These are phyloP conservation scores for Daboia siamensis DNA, from an alignment of 2,113 vertebrate genomes.

Conservation along the genomic window DNA sequence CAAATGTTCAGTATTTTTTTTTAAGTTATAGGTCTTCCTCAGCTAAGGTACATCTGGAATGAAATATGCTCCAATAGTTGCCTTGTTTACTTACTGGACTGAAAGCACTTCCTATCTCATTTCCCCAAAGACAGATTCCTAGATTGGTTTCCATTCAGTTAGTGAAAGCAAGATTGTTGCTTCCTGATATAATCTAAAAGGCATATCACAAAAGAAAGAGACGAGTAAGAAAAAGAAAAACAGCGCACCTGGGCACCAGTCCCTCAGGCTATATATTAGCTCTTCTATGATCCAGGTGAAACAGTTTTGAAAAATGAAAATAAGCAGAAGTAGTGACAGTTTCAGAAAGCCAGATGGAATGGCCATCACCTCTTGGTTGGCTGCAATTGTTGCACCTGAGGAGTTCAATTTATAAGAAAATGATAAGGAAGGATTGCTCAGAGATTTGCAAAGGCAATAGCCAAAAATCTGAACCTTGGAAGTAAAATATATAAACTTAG, in stretches of 20 bases:
- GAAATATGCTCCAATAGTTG: not conserved
- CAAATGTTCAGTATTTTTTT: not conserved
- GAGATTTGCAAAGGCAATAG: not conserved
- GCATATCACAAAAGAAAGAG: not conserved
- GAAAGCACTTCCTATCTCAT: not conserved
- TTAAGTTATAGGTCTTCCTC: not conserved
- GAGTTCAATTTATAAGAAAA: not conserved
- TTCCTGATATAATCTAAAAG: not conserved
- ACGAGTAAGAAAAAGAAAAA: not conserved
- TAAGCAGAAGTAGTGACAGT: not conserved
- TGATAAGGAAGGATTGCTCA: not conserved
- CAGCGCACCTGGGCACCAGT: not conserved
- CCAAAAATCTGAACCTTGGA: not conserved
- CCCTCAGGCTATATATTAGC: not conserved
- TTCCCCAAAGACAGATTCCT: not conserved
- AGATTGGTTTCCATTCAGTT: not conserved
- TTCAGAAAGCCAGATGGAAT: not conserved
- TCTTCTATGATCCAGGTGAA: not conserved
- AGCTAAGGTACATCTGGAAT: not conserved
- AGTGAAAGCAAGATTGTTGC: not conserved
- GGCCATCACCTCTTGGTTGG: not conserved
- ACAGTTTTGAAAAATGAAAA: not conserved
- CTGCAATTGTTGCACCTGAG: not conserved
- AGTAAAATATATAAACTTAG: not conserved
- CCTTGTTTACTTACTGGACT: not conserved